phyloP scores from a whole-genome alignment of 2,797 vertebrate species.

The Pelobates cultripes region DNA sequence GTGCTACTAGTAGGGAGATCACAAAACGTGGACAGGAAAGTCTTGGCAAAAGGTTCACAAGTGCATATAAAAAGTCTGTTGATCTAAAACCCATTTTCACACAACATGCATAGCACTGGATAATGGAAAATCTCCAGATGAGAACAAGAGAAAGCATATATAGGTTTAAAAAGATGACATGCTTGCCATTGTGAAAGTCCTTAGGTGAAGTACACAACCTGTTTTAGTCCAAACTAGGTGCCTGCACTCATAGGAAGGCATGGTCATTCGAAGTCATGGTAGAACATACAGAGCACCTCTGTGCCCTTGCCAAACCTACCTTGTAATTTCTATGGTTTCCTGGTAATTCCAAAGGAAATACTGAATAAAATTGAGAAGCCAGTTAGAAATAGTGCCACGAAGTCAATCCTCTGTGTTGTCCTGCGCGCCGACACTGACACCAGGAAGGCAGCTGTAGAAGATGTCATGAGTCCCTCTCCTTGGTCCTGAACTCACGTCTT shows the following conservation, averaged over 20 bases:
- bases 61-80: not conserved
- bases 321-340: not conserved
- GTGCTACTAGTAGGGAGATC: not conserved
- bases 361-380: not conserved
- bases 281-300: not conserved
- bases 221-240: not conserved
- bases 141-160: not conserved
- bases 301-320: not conserved
- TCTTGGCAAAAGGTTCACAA: not conserved
- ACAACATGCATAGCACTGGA: not conserved
- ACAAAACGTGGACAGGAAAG: not conserved
- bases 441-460: constrained; percentile 1
- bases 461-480: not conserved
- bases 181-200: not conserved
- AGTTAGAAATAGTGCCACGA: not conserved
- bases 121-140: not conserved
- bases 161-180: not conserved
- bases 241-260: not conserved
- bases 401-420: not conserved
- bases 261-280: not conserved
- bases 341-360: constrained; percentile 1
- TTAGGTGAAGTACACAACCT: not conserved
- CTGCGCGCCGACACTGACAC: not conserved
- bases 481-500: constrained; percentile 15
- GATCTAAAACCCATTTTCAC: not conserved